Conservation (phyloP, 2,888 invertebrate species). For the Nephrotoma guestfalica region DNA sequence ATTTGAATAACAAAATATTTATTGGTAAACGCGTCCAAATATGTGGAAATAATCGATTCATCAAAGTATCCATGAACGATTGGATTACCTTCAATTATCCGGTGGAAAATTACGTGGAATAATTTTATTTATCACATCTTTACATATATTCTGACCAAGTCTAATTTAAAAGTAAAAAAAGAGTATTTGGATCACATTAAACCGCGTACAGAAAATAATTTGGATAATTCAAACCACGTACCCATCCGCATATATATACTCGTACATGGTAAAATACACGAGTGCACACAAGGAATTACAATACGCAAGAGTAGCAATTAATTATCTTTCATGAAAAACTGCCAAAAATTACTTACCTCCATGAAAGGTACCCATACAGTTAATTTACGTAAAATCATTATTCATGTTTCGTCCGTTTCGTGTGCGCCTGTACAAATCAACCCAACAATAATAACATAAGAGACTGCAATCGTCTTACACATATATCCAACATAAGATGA, state of each 20-base stretch:
- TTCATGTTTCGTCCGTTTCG: not conserved
- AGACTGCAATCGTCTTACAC: not conserved
- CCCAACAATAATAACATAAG: not conserved
- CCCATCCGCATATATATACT: not conserved
- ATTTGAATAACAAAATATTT: not conserved
- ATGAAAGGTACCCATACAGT: not conserved
- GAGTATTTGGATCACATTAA: not conserved
- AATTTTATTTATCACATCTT: not conserved
- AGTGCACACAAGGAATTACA: not conserved
- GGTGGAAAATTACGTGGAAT: not conserved
- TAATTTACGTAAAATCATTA: not conserved
- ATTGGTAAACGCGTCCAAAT: not conserved
- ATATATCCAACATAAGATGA: not conserved
- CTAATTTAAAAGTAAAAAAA: not conserved
- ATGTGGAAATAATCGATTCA: not conserved
- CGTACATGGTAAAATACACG: not conserved
- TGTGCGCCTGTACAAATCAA: not conserved
- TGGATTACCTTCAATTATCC: not conserved
- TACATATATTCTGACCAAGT: not conserved
- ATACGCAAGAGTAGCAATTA: not conserved
- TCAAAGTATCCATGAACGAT: not conserved
- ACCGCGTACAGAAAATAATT: not conserved
- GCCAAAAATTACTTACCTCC: not conserved
- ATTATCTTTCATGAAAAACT: not conserved
- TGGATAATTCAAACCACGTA: not conserved